Evolutionary conservation across 2,113 vertebrate genomes (phyloP).

Genomic region (Theristicus caerulescens): DNA sequence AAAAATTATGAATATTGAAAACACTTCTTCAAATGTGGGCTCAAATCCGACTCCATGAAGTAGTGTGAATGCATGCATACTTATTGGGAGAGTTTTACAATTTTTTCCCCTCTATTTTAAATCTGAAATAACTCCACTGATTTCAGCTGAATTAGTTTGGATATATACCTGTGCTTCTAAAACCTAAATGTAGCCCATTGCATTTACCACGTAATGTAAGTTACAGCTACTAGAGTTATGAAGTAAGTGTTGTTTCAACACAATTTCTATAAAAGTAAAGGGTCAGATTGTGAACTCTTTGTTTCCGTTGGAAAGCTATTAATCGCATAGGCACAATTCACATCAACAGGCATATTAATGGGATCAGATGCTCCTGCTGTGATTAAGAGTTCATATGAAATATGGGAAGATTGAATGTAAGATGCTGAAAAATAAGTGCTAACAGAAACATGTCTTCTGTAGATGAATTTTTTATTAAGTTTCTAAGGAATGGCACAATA

Average conservation of each 20-base stretch:
- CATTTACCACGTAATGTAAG: neutral
- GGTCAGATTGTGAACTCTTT: neutral
- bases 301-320: neutral
- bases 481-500: neutral
- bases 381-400: neutral
- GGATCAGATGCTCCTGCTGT: neutral
- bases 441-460: neutral
- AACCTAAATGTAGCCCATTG: neutral
- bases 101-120: neutral
- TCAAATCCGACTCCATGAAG: neutral
- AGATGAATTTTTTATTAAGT: slow-evolving; percentile 21
- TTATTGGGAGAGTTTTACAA: neutral
- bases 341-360: neutral
- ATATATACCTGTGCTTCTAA: neutral
- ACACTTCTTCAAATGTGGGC: neutral
- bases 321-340: neutral
- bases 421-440: neutral
- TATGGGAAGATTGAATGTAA: neutral
- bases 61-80: neutral
- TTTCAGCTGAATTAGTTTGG: neutral
- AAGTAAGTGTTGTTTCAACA: neutral
- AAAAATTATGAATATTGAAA: neutral
- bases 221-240: neutral
- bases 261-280: neutral
- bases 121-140: neutral